A percentile compares a stretch with the other conserved stretches of the same genome.
phyloP scores from a whole-genome alignment of 1,140 invertebrate genomes.

The Pseudomyrmex gracilis region DNA sequence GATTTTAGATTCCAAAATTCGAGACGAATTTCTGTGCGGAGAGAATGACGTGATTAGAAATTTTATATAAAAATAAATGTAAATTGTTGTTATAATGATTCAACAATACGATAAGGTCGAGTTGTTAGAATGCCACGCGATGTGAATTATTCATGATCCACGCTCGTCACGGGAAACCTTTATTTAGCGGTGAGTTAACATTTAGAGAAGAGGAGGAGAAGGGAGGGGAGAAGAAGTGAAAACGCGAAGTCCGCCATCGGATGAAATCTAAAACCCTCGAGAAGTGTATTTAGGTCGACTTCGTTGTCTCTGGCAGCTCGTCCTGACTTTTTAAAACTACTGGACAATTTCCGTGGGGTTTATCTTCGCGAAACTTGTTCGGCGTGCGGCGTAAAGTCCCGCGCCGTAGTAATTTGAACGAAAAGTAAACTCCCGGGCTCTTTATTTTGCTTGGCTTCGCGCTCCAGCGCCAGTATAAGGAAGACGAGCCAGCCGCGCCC shows the following conservation, averaged over 20 bases:
- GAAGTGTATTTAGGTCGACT: slow-evolving; percentile 45
- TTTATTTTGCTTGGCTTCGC: slow-evolving; percentile 63
- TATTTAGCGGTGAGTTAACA: slow-evolving; percentile 54
- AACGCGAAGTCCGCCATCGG: neutral
- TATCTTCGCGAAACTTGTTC: slow-evolving; percentile 57
- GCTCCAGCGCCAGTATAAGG: slow-evolving; percentile 15
- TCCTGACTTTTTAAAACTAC: slow-evolving; percentile 57
- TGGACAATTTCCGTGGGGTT: slow-evolving; percentile 67
- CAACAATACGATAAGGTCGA: neutral
- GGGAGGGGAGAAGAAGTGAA: neutral
- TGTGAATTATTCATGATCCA: slow-evolving; percentile 44
- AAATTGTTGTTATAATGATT: neutral
- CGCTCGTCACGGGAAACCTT: slow-evolving; percentile 15
- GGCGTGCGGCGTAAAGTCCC: neutral
- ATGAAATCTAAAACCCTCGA: slow-evolving; percentile 32
- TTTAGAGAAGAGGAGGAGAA: neutral
- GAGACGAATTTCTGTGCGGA: too few relatives aligned
- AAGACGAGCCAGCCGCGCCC: slow-evolving; percentile 30
- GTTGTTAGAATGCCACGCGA: too few relatives aligned
- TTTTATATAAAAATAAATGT: neutral
- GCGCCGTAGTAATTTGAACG: slow-evolving; percentile 61
- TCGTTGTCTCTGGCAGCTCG: slow-evolving; percentile 29
- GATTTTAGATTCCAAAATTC: too few relatives aligned
- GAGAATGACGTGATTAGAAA: neutral
- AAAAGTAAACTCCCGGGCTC: slow-evolving; percentile 62